Evolutionary conservation across 1,140 invertebrate species (phyloP), one percentile per base, ranked within the genome.

Genomic region (Portunus trituberculatus): DNA sequence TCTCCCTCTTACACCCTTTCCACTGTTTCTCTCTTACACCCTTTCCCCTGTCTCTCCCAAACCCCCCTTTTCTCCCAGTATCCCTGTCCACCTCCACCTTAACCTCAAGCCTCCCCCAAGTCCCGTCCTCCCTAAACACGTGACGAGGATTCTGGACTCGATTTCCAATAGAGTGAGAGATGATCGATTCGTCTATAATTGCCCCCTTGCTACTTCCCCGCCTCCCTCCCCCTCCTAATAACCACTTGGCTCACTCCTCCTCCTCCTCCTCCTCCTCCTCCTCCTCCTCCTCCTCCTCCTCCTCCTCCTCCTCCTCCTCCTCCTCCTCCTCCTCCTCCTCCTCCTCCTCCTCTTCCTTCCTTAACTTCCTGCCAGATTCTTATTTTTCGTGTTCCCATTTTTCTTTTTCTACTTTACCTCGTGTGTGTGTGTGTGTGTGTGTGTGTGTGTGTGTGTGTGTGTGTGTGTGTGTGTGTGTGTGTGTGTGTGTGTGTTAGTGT

Each of bases 101-200:
- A 25, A 20, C 28, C 76, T 82, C 76, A 82, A 82, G 39, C 39
- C 6, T 39, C 39, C 39, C 39, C 39, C 39, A 39, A 39, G 1
- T 6, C 39, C 39, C 39, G 39, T 10, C 20, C 31, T n/a, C 16
- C 1, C 83, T 12, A 25, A 39, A 46, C 84, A 87, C 84, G 39
- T 87, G 84, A 87, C 84, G 39, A 87, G 39, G 12, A 32, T 32
- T 87, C 84, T 46, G 29, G 84, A 39, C 84, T 87, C 84, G 31
- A 87, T 87, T 87, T 87, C 84, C 84, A 39, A 87, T 87, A 39
- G 39, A 32, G 84, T 32, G 31, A 46, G 25, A 87, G 84, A n/a
- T 87, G 39, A 87, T 87, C 84, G 84, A 87, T 87, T 87, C 84
- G 12, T 46, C 84, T 46, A 87, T 87, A 87, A 87, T 87, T 87